Conservation (phyloP, 1,140 invertebrate genomes). For the Caerostris darwini region DNA sequence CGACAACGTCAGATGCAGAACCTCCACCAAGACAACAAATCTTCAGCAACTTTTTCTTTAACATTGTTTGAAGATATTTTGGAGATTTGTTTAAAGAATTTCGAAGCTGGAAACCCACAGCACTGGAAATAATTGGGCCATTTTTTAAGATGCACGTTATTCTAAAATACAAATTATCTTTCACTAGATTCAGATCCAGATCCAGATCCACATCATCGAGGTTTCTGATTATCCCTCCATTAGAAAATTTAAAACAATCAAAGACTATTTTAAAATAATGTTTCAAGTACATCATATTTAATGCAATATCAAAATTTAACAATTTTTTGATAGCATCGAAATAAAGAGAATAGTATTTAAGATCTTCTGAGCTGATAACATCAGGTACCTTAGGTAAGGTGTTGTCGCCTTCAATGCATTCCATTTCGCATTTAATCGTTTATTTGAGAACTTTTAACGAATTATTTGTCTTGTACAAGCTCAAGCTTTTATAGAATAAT, state of each 20-base stretch:
- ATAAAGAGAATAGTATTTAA: too few relatives aligned
- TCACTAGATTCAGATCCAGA: not conserved
- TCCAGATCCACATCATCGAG: too few relatives aligned
- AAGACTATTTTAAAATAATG: not conserved
- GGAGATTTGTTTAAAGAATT: not conserved
- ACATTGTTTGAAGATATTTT: not conserved
- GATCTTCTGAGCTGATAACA: too few relatives aligned
- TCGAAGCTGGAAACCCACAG: constrained; percentile 6
- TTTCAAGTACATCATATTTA: not conserved
- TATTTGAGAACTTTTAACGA: too few relatives aligned
- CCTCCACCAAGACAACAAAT: constrained; percentile 1
- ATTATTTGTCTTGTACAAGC: too few relatives aligned
- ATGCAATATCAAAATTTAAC: not conserved
- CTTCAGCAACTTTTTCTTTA: not conserved
- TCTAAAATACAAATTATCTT: constrained; percentile 1
- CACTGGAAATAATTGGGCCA: constrained; percentile 2
- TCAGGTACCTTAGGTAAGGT: too few relatives aligned
- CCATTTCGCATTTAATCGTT: too few relatives aligned
- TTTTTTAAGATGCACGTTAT: not conserved
- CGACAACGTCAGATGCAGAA: not conserved
- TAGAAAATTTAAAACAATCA: not conserved
- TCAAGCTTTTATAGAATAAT: too few relatives aligned
- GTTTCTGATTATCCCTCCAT: too few relatives aligned
- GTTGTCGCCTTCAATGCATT: too few relatives aligned
- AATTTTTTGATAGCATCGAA: too few relatives aligned